phyloP scores from a whole-genome alignment of 35 echinoderm and acorn worm species.

The Strongylocentrotus purpuratus region DNA sequence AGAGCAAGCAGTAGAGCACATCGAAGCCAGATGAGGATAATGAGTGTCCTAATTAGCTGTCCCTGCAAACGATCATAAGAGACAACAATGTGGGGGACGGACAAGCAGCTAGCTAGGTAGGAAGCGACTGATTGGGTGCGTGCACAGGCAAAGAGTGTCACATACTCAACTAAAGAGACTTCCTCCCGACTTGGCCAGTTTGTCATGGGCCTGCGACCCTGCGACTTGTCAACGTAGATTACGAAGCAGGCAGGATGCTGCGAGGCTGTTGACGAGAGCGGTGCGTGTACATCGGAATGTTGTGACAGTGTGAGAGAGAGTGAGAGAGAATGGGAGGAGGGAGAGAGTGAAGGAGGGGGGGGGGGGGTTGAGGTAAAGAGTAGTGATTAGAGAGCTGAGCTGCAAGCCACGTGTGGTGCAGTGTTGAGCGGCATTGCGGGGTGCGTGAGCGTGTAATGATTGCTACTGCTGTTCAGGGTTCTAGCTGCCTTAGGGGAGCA shows the following conservation, averaged over 20 bases:
- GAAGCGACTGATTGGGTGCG: neutral
- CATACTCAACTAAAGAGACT: neutral
- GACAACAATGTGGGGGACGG: neutral
- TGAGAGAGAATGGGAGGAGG: neutral
- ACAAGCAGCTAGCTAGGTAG: neutral
- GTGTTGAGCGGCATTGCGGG: neutral
- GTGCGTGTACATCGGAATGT: conserved; percentile 52
- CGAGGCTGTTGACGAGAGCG: conserved; percentile 40
- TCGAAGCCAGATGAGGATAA: neutral
- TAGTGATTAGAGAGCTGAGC: conserved; percentile 21
- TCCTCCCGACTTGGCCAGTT: neutral
- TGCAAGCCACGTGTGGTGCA: conserved; percentile 40
- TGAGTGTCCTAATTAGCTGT: conserved; percentile 9
- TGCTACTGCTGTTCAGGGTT: neutral
- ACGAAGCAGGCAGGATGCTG: conserved; percentile 26
- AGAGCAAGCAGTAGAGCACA: neutral
- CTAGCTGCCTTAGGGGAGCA: conserved; percentile 6
- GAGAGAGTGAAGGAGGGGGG: neutral
- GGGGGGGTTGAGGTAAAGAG: neutral
- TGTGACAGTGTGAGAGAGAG: conserved; percentile 21
- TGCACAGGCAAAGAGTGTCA: conserved; percentile 42
- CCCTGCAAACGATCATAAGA: neutral
- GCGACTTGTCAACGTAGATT: conserved; percentile 54
- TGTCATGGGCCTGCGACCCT: neutral
- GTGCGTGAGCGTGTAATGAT: conserved; percentile 22